phyloP scores from a whole-genome alignment of 2,888 invertebrate species.

The Germaria angustata region DNA sequence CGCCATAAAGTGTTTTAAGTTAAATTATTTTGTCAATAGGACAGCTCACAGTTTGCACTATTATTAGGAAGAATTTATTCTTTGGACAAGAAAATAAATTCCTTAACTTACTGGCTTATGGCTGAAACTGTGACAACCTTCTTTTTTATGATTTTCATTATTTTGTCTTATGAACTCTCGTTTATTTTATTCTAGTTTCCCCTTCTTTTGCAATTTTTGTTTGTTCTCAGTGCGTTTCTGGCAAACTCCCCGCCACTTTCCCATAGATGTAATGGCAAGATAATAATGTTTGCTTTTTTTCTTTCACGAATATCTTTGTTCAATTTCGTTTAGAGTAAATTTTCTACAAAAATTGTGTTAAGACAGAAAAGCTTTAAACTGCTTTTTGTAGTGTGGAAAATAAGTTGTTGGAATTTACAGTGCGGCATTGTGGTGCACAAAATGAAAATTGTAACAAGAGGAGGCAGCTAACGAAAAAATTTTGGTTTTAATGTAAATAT shows the following conservation, averaged over 20 bases:
- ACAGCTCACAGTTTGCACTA: slow-evolving; percentile 5
- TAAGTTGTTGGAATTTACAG: slow-evolving; percentile 39
- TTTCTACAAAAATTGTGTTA: not conserved
- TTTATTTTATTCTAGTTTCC: not conserved
- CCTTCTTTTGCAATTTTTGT: not conserved
- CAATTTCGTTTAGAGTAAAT: slow-evolving; percentile 2
- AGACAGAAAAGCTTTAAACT: slow-evolving; percentile 2
- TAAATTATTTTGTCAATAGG: slow-evolving; percentile 43
- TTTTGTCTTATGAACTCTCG: not conserved
- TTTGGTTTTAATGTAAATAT: slow-evolving; percentile 24
- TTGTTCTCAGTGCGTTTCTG: slow-evolving; percentile 3
- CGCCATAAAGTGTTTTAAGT: slow-evolving; percentile 53
- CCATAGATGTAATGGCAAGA: slow-evolving; percentile 12
- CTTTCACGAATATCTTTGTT: not conserved
- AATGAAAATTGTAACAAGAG: not conserved
- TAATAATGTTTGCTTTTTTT: slow-evolving; percentile 20
- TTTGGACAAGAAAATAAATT: not conserved
- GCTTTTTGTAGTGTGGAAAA: not conserved
- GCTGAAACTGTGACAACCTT: slow-evolving; percentile 1
- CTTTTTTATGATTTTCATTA: not conserved
- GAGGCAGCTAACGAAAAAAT: not conserved
- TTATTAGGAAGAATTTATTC: not conserved
- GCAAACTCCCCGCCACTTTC: not conserved
- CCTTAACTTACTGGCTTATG: not conserved
- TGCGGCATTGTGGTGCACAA: slow-evolving; percentile 26